These are phyloP conservation scores for Catharus fuscescens DNA, from an alignment of 2,113 vertebrate genomes.

Conservation along the genomic window DNA sequence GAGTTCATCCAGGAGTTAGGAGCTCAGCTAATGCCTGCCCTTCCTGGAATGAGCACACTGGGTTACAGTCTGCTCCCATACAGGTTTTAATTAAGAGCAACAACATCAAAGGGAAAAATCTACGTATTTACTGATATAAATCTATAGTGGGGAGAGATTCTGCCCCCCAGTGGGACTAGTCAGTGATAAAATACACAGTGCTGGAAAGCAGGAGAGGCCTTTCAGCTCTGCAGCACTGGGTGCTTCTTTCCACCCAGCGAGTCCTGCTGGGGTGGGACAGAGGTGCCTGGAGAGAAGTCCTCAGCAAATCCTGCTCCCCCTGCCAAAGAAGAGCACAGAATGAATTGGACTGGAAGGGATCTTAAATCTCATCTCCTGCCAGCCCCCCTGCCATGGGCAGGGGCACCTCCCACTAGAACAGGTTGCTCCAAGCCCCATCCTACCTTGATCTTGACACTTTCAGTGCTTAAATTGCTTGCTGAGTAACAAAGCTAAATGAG, in stretches of 20 bases:
- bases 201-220: not conserved
- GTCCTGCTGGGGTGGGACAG: not conserved
- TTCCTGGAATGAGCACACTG: not conserved
- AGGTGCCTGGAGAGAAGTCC: not conserved
- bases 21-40: not conserved
- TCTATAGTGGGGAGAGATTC: not conserved
- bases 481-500: not conserved
- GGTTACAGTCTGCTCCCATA: not conserved
- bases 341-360: not conserved
- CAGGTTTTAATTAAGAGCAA: not conserved
- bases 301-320: not conserved
- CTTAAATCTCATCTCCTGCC: not conserved
- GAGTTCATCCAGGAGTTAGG: conserved; percentile 44
- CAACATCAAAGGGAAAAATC: not conserved
- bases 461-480: not conserved
- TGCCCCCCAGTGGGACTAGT: not conserved
- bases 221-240: not conserved
- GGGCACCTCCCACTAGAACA: not conserved
- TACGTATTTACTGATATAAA: not conserved
- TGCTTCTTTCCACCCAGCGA: not conserved
- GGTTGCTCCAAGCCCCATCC: accelerated
- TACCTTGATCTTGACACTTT: no score
- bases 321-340: not conserved
- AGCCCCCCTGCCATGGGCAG: not conserved
- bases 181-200: not conserved